phyloP scores from a whole-genome alignment of 1,140 invertebrate species.

The Drosophila kohkoa region DNA sequence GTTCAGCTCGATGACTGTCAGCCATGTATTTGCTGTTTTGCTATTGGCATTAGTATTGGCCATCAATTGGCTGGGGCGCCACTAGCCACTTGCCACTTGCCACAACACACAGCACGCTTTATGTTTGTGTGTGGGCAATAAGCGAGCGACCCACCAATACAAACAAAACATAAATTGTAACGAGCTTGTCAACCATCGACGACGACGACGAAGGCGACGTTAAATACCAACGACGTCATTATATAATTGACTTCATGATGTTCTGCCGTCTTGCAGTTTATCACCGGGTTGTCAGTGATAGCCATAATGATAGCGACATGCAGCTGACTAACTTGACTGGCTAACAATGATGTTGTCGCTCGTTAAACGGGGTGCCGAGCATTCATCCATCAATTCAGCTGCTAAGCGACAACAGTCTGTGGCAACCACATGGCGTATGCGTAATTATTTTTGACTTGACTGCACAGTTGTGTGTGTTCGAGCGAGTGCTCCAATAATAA shows the following conservation, averaged over 20 bases:
- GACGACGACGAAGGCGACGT: not conserved
- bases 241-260: constrained; percentile 52
- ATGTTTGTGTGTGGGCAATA: constrained; percentile 11
- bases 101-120: not conserved
- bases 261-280: constrained; percentile 44
- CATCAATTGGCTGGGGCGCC: constrained; percentile 12
- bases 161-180: constrained; percentile 54
- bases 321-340: constrained; percentile 22
- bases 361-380: not conserved
- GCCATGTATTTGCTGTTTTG: not conserved
- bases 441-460: constrained; percentile 30
- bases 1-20: constrained; percentile 23
- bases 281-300: constrained; percentile 27
- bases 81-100: not conserved
- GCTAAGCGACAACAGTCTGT: constrained; percentile 1
- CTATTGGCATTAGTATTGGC: constrained; percentile 7
- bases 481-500: not conserved
- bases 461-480: constrained; percentile 12
- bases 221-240: constrained; percentile 27
- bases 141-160: constrained; percentile 29
- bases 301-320: constrained; percentile 39
- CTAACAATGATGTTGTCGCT: constrained; percentile 21
- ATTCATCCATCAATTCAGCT: constrained; percentile 38
- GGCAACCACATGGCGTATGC: constrained; percentile 26
- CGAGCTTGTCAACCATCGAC: constrained; percentile 40